Base-by-base conservation (phyloP, 2,113 vertebrate species). In the Turdus rufiventris region DNA sequence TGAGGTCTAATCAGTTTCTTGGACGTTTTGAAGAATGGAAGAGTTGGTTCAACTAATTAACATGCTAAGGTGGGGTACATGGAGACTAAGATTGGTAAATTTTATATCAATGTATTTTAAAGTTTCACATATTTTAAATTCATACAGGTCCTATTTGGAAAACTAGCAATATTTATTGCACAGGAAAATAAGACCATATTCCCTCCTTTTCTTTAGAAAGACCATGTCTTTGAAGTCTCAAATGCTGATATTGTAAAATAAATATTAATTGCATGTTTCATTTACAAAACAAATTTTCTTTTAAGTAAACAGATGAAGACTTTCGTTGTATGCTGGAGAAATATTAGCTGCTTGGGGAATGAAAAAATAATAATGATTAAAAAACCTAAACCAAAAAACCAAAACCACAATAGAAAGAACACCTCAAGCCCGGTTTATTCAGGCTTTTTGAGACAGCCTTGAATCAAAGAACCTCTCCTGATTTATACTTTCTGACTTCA, bases 271-370 rank as follows among this genome's bases (percentile, higher is more conserved):
- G 16, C 7, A 26, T 10, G 5, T 21, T 78, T 82, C 13, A 14
- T 34, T 74, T 73, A 45, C 17, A 29, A 65, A 67, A 40, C 2
- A 38, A 51, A 42, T 15, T n/a, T 43, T 56, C 16, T 57, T 33
- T 62, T 45, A 71, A 83, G 45, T 20, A 58, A 70, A 61, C 5
- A 65, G 68, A 94, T 57, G 18, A 58, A 71, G 71, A 45, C 2
- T 45, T 45, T 14, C 0, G 0, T 40, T 68, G 7, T 14, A 23
- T 5, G 14, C 14, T 43, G 24, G 4, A 66, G 18, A 67, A 87
- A 67, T 42, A 50, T 21, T 67, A 84, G 23, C 8, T 60, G 54
- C 12, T 23, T 60, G 18, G 13, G 14, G 33, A 56, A 83, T 58
- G 6, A 24, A 71, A n/a, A 18, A 24, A 36, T 6, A 36, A n/a